Percentiles rank a stretch among this genome's conserved stretches.
These are phyloP conservation scores for Marcusenius ussheri DNA, from an alignment of 2,113 vertebrate genomes.

Conservation along the genomic window DNA sequence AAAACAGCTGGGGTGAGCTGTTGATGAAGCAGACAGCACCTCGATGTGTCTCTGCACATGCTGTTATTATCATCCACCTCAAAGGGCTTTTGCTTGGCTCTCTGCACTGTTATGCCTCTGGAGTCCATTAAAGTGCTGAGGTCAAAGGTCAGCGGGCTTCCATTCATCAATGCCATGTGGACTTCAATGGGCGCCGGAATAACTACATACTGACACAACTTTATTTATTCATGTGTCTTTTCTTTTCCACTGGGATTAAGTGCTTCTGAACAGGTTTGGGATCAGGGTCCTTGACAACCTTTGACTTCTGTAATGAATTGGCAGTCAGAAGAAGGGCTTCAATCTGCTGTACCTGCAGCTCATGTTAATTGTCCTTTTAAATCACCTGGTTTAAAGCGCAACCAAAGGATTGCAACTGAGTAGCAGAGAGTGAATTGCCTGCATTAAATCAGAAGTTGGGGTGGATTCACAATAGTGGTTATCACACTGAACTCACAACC, in stretches of 20 bases:
- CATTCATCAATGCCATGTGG: not conserved
- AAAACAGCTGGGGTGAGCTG: not conserved
- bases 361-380: not conserved
- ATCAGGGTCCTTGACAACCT: not conserved
- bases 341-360: not conserved
- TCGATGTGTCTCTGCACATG: not conserved
- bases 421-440: not conserved
- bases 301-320: not conserved
- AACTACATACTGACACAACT: not conserved
- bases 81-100: not conserved
- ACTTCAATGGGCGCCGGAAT: not conserved
- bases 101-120: not conserved
- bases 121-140: not conserved
- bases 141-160: not conserved
- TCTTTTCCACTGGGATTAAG: not conserved
- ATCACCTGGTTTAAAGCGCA: not conserved
- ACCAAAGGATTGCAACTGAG: not conserved
- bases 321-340: not conserved
- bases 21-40: not conserved
- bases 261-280: not conserved
- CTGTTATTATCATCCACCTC: not conserved
- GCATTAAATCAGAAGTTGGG: not conserved
- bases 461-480: not conserved
- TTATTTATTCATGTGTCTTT: not conserved
- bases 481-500: not conserved